These are phyloP conservation scores for Volucella inflata DNA, from an alignment of 2,888 invertebrate genomes.

Conservation along the genomic window DNA sequence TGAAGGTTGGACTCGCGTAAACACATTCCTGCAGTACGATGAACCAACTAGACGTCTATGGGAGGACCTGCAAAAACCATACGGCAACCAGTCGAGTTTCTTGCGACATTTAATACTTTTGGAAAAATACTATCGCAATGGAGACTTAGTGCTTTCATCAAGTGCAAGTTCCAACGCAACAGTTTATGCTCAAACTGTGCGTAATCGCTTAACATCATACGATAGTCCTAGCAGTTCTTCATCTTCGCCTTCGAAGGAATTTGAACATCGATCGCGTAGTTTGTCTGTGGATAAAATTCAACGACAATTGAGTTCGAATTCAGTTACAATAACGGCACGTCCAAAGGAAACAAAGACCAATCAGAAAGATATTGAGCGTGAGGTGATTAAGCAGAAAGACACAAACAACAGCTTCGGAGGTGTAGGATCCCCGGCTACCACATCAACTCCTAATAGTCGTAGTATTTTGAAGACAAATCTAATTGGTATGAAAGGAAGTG, in stretches of 20 bases:
- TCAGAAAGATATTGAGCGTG: constrained; percentile 28
- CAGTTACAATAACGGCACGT: constrained; percentile 82
- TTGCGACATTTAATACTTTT: constrained; percentile 91
- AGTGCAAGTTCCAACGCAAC: constrained; percentile 90
- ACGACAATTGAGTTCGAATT: constrained; percentile 82
- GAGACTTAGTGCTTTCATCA: constrained; percentile 90
- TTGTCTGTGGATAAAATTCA: constrained; percentile 82
- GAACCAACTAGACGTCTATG: constrained; percentile 91
- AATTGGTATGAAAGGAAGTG: constrained; percentile 69
- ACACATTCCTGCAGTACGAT: constrained; percentile 91
- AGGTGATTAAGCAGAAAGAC: constrained; percentile 63
- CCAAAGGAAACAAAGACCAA: constrained; percentile 76
- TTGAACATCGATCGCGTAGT: constrained; percentile 76
- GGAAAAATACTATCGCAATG: constrained; percentile 93
- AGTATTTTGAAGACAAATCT: constrained; percentile 82
- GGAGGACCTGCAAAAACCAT: constrained; percentile 93
- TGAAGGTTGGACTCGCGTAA: constrained; percentile 93
- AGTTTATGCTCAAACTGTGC: constrained; percentile 91
- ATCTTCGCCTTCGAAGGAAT: constrained; percentile 44
- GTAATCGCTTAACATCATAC: constrained; percentile 90
- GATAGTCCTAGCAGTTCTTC: constrained; percentile 85
- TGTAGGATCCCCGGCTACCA: constrained; percentile 63
- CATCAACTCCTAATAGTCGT: constrained; percentile 78
- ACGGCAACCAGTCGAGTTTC: constrained; percentile 94
- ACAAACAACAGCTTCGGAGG: constrained; percentile 44